A percentile compares a stretch with the other conserved stretches of the same genome.
Conservation (phyloP, 1,140 invertebrate species). For the Hirudo medicinalis region DNA sequence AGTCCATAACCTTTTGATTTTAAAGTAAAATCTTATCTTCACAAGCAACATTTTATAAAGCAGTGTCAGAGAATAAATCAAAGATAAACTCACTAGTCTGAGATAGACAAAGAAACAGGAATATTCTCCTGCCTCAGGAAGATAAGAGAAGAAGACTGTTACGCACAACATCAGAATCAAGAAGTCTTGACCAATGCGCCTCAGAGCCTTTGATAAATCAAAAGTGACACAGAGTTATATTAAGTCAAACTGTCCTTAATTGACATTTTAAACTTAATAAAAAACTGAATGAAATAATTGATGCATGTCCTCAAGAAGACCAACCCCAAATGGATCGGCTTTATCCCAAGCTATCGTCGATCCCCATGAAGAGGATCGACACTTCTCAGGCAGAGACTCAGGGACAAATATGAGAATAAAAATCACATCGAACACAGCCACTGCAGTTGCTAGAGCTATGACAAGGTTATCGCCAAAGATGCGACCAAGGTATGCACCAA, state of each 20-base stretch:
- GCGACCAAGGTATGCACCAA: slow-evolving; percentile 82
- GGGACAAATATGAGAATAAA: slow-evolving; percentile 96
- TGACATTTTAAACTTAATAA: not conserved
- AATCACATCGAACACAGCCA: slow-evolving; percentile 88
- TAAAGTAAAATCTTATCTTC: slow-evolving; percentile 16
- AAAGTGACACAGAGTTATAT: slow-evolving; percentile 7
- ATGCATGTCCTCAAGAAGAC: slow-evolving; percentile 25
- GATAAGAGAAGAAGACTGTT: slow-evolving; percentile 90
- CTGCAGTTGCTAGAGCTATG: slow-evolving; percentile 79
- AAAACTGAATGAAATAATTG: not conserved
- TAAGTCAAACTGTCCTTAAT: not conserved
- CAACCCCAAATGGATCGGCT: slow-evolving; percentile 87
- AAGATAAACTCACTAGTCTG: slow-evolving; percentile 57
- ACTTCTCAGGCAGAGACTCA: slow-evolving; percentile 78
- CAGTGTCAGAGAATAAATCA: not conserved
- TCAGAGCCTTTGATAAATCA: slow-evolving; percentile 51
- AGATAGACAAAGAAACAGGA: slow-evolving; percentile 99
- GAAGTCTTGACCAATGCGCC: slow-evolving; percentile 85
- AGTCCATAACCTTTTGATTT: slow-evolving; percentile 68
- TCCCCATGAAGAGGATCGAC: slow-evolving; percentile 32
- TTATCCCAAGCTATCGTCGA: slow-evolving; percentile 59
- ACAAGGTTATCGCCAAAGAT: slow-evolving; percentile 81
- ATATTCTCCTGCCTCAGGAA: slow-evolving; percentile 95
- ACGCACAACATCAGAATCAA: slow-evolving; percentile 92
- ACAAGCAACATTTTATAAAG: not conserved